These are phyloP conservation scores for Alcedo quadribrachys DNA, from an alignment of 2,797 vertebrate species.

Conservation along the genomic window DNA sequence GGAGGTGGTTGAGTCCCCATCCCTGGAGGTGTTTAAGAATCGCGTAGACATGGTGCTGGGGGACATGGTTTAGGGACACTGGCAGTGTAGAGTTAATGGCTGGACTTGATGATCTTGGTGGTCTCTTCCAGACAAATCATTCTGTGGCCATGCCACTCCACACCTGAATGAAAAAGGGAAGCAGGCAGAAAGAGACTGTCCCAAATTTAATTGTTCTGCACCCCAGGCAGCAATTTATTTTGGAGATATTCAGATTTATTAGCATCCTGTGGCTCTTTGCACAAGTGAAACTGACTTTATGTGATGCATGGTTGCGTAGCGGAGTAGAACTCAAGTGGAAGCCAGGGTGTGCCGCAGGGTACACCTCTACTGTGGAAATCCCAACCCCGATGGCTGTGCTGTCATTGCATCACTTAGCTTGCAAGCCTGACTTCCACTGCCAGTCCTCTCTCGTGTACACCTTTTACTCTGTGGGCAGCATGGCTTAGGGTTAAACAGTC, in stretches of 20 bases:
- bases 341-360: neutral
- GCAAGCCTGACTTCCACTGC: neutral
- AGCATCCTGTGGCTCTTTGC: neutral
- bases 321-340: neutral
- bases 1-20: too few relatives aligned
- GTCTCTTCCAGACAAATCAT: too few relatives aligned
- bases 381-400: neutral
- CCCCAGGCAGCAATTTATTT: neutral
- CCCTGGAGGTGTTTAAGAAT: too few relatives aligned
- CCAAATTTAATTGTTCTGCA: neutral
- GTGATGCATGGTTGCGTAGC: neutral
- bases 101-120: too few relatives aligned
- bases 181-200: fast-evolving
- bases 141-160: neutral
- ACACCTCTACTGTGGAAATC: neutral
- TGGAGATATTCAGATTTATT: neutral
- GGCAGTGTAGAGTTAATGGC: too few relatives aligned
- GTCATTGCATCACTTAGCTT: neutral
- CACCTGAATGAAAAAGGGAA: fast-evolving
- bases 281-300: neutral
- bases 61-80: too few relatives aligned
- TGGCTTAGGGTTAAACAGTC: neutral
- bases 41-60: too few relatives aligned
- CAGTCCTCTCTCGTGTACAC: neutral
- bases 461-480: neutral